phyloP scores from a whole-genome alignment of 2,113 vertebrate genomes.

The Amphiprion percula region DNA sequence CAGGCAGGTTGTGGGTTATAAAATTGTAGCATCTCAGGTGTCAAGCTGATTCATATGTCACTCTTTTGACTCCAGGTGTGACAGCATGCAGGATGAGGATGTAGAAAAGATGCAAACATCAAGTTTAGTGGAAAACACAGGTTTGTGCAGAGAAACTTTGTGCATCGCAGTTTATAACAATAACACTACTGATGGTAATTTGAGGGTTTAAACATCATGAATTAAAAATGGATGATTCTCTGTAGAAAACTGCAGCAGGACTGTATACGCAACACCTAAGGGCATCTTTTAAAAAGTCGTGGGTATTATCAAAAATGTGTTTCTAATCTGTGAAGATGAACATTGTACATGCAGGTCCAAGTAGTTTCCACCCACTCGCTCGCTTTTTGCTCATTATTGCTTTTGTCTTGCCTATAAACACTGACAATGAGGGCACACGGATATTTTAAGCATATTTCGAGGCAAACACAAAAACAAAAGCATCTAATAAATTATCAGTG shows the following conservation, averaged over 20 bases:
- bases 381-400: slow-evolving; percentile 12
- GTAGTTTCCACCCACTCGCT: not conserved
- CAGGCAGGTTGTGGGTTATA: slow-evolving; percentile 14
- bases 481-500: slow-evolving; percentile 16
- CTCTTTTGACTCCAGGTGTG: slow-evolving; percentile 7
- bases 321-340: slow-evolving; percentile 28
- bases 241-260: not conserved
- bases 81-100: not conserved
- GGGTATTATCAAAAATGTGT: slow-evolving; percentile 4
- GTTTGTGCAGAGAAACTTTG: not conserved
- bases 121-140: not conserved
- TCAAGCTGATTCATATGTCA: slow-evolving; percentile 24
- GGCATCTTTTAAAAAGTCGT: slow-evolving; percentile 1
- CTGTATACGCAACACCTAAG: not conserved
- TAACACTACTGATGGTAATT: not conserved
- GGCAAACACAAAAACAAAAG: slow-evolving; percentile 27
- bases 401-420: slow-evolving; percentile 52
- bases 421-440: slow-evolving; percentile 11
- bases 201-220: slow-evolving; percentile 10
- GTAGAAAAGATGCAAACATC: slow-evolving; percentile 1
- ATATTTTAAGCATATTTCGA: slow-evolving; percentile 20
- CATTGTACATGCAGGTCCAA: slow-evolving; percentile 24
- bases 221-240: slow-evolving; percentile 23
- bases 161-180: no score
- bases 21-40: slow-evolving; percentile 32